Evolutionary conservation across 2,888 invertebrate species (phyloP).

Genomic region (Rhaphigaster nebulosa): DNA sequence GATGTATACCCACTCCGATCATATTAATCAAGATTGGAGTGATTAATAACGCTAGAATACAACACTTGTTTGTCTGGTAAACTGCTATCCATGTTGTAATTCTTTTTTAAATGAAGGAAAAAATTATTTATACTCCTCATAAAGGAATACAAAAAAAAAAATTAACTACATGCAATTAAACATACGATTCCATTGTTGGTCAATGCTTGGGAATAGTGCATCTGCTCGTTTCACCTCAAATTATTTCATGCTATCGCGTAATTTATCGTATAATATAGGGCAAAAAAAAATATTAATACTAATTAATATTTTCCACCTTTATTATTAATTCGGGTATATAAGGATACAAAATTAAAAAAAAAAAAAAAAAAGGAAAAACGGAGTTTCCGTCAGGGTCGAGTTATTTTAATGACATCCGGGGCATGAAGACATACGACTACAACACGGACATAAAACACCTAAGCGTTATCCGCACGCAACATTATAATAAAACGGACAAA

Average conservation of each 20-base stretch:
- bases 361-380: neutral
- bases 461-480: conserved; percentile 36
- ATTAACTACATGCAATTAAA: neutral
- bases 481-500: conserved; percentile 37
- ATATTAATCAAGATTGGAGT: conserved; percentile 41
- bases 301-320: neutral
- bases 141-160: neutral
- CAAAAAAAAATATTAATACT: neutral
- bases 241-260: too few relatives aligned
- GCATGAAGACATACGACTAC: conserved; percentile 36
- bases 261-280: neutral
- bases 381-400: conserved; percentile 12
- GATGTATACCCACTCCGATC: conserved; percentile 26
- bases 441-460: conserved; percentile 19
- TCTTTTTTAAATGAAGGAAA: neutral
- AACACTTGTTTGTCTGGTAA: conserved; percentile 18
- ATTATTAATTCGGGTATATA: neutral
- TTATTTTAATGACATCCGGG: conserved; percentile 36
- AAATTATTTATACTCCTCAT: neutral
- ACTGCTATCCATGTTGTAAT: neutral
- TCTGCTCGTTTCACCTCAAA: neutral
- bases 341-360: neutral
- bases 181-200: neutral
- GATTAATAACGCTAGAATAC: conserved; percentile 18
- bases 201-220: neutral